A percentile compares a stretch with the other conserved stretches of the same genome.
Evolutionary conservation across 2,888 invertebrate genomes (phyloP).

Genomic region (Monoplex corrugatus): DNA sequence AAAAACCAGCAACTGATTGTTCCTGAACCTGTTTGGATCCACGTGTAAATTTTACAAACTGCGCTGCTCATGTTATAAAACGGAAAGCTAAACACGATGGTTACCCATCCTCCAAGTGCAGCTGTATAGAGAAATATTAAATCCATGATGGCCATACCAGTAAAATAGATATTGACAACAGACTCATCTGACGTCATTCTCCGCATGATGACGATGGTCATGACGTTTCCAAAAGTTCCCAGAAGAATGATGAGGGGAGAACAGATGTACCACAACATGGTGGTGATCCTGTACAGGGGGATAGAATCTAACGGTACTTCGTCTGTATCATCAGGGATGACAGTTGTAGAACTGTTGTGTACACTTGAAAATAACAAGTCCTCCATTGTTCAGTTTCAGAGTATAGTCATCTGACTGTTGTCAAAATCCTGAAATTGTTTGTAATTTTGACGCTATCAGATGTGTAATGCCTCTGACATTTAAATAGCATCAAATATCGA

Average conservation of each 20-base stretch:
- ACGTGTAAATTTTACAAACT: neutral
- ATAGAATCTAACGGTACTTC: too few relatives aligned
- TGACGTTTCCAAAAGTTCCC: conserved; percentile 4
- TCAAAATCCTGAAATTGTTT: too few relatives aligned
- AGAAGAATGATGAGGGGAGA: neutral
- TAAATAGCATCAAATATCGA: too few relatives aligned
- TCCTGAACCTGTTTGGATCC: neutral
- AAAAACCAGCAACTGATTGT: neutral
- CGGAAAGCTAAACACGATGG: neutral
- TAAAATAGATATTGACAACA: neutral
- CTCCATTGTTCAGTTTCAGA: too few relatives aligned
- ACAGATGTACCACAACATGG: too few relatives aligned
- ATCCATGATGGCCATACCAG: neutral
- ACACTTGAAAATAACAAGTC: too few relatives aligned
- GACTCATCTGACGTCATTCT: neutral
- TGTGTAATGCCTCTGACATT: too few relatives aligned
- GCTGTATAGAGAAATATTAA: neutral
- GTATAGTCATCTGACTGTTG: too few relatives aligned
- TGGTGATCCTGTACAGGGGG: too few relatives aligned
- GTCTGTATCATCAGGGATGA: too few relatives aligned
- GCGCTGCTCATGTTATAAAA: neutral
- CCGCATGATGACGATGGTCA: neutral
- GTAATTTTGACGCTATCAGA: too few relatives aligned
- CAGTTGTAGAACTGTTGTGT: too few relatives aligned
- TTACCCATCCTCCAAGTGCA: neutral